phyloP scores from a whole-genome alignment of 1,140 invertebrate genomes.

The Scaptomyza pallida region DNA sequence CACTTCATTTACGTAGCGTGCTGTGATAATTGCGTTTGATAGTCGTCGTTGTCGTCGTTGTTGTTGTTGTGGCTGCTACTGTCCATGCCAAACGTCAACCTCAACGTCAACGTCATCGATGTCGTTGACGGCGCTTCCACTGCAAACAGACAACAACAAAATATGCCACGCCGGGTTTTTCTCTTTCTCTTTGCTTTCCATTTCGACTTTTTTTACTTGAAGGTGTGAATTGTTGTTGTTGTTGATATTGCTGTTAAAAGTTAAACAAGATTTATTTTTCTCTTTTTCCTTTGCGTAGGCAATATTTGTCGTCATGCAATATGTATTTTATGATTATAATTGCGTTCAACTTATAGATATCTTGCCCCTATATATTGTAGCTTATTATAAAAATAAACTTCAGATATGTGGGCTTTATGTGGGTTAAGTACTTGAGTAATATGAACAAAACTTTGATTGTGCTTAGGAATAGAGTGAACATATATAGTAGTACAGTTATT shows the following conservation, averaged over 20 bases:
- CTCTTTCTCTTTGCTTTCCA: background rate
- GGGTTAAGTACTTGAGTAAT: no score
- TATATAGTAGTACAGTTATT: no score
- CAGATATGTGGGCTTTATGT: background rate
- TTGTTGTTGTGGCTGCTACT: background rate
- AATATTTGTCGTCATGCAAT: background rate
- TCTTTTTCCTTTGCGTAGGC: no score
- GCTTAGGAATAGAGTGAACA: no score
- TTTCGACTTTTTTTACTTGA: no score
- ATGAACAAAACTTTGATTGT: no score
- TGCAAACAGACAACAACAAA: no score
- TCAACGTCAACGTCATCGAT: conserved; percentile 18
- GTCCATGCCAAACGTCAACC: conserved; percentile 4
- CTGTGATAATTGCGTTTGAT: conserved; percentile 29
- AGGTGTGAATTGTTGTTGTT: conserved; percentile 5
- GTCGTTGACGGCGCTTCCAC: background rate
- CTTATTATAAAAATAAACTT: background rate
- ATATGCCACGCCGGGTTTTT: conserved; percentile 69
- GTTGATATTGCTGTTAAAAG: background rate
- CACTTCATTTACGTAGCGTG: conserved; percentile 53
- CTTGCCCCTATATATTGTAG: no score
- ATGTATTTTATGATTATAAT: background rate
- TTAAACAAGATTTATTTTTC: background rate
- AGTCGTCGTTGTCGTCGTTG: background rate
- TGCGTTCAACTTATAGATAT: background rate